These are phyloP conservation scores for Galleria mellonella DNA, from an alignment of 1,140 invertebrate genomes.

Conservation along the genomic window DNA sequence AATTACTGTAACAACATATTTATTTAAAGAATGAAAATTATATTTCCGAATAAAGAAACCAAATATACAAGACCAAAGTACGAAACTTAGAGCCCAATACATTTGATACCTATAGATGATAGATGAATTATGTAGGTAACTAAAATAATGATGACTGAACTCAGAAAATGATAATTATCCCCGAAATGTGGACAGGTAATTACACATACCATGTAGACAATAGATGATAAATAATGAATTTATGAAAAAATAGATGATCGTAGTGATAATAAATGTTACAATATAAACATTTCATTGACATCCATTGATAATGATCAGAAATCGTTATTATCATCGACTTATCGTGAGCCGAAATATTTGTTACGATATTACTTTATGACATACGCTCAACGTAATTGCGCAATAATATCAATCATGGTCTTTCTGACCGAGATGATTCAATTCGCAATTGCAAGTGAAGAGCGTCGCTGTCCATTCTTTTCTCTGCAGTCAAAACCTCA, in stretches of 20 bases:
- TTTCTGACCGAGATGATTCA: constrained; percentile 14
- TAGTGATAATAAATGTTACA: no score
- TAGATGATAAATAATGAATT: no score
- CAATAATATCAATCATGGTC: constrained; percentile 3
- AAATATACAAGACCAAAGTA: constrained; percentile 1
- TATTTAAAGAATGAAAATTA: constrained; percentile 1
- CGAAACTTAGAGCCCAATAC: neutral
- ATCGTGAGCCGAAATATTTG: no score
- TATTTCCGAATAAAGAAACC: neutral
- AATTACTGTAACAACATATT: neutral
- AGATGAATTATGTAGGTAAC: neutral
- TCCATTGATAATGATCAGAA: no score
- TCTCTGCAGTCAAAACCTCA: constrained; percentile 39
- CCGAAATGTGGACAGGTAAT: no score
- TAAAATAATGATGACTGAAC: neutral
- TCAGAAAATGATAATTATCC: no score
- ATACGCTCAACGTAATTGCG: neutral
- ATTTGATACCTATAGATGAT: neutral
- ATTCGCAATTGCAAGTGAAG: constrained; percentile 16
- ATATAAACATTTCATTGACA: no score
- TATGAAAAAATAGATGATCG: no score
- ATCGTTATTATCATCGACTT: no score
- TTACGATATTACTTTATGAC: no score
- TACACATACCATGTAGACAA: no score
- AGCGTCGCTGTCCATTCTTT: constrained; percentile 18